These are phyloP conservation scores for Drosophila falleni DNA, from an alignment of 2,888 invertebrate genomes.

Conservation along the genomic window DNA sequence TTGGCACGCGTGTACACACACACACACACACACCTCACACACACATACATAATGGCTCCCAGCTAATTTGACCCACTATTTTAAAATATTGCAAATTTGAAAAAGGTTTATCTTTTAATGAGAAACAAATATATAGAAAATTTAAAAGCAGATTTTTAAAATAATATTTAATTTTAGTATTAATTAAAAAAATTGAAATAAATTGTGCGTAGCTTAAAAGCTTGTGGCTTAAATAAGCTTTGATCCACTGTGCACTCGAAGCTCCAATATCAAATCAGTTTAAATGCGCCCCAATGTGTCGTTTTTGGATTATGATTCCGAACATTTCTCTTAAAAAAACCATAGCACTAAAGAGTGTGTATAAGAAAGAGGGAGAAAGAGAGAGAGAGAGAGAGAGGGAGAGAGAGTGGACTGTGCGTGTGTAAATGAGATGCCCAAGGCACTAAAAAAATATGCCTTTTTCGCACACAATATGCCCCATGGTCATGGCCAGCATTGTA, in stretches of 20 bases:
- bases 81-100: no score
- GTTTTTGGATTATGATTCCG: slow-evolving; percentile 73
- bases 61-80: no score
- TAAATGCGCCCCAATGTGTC: slow-evolving; percentile 80
- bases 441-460: slow-evolving; percentile 45
- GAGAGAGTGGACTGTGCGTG: slow-evolving; percentile 20
- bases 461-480: slow-evolving; percentile 48
- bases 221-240: no score
- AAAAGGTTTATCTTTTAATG: no score
- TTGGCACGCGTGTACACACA: slow-evolving; percentile 37
- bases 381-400: background rate
- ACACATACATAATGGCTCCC: background rate
- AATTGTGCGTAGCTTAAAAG: no score
- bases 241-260: background rate
- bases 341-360: slow-evolving; percentile 10
- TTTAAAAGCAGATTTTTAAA: no score
- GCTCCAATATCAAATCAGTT: slow-evolving; percentile 72
- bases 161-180: no score
- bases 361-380: background rate
- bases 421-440: slow-evolving; percentile 42
- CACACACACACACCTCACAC: background rate
- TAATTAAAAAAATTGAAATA: no score
- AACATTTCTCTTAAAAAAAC: slow-evolving; percentile 44
- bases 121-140: no score
- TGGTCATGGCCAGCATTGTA: slow-evolving; percentile 37